A percentile compares a stretch with the other conserved stretches of the same genome.
Evolutionary conservation across 2,888 invertebrate species (phyloP).

Genomic region (Xestia ashworthii): DNA sequence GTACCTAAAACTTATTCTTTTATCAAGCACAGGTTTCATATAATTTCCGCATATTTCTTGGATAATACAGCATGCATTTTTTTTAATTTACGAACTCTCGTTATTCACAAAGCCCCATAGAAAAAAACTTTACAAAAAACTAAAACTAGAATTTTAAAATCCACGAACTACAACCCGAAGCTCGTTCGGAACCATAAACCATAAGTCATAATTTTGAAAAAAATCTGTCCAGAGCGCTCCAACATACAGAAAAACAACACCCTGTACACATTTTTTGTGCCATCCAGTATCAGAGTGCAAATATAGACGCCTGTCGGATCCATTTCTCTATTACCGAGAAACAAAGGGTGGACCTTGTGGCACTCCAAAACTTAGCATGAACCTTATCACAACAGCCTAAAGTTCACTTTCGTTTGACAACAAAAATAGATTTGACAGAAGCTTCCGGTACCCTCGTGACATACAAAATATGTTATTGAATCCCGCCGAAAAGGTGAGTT

Average conservation of each 20-base stretch:
- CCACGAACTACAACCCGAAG: neutral
- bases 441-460: constrained; percentile 9
- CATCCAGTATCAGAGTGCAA: constrained; percentile 18
- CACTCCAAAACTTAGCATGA: neutral
- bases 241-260: neutral
- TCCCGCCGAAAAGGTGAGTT: constrained; percentile 38
- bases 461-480: constrained; percentile 48
- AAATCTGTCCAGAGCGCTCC: neutral
- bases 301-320: constrained; percentile 33
- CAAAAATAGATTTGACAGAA: neutral
- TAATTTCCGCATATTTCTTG: neutral
- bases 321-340: constrained; percentile 38
- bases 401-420: neutral
- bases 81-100: neutral
- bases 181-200: constrained; percentile 6
- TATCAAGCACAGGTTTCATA: neutral
- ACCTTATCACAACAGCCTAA: neutral
- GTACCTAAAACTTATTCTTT: neutral
- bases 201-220: constrained; percentile 42
- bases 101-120: constrained; percentile 1
- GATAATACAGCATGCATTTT: neutral
- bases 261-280: constrained; percentile 5
- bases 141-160: constrained; percentile 11
- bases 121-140: constrained; percentile 13
- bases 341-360: constrained; percentile 34